Percentiles rank a stretch among this genome's conserved stretches.
Evolutionary conservation across 2,113 vertebrate species (phyloP).

Genomic region (Hiodon tergisus): DNA sequence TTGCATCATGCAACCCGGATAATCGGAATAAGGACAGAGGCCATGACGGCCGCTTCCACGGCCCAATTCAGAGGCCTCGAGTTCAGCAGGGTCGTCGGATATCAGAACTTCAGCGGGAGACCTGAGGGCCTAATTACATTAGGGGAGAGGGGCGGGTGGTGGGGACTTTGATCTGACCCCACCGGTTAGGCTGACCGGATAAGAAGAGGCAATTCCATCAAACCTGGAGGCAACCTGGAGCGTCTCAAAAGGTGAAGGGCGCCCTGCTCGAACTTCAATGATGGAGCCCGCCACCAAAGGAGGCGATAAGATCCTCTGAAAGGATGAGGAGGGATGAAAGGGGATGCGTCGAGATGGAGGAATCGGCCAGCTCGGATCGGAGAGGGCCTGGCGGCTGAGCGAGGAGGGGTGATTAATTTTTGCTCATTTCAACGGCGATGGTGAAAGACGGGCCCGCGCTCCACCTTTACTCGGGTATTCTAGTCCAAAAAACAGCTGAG

Average conservation of each 20-base stretch:
- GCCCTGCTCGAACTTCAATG: slow-evolving; percentile 2
- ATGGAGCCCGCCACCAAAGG: not conserved
- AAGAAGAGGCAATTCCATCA: slow-evolving; percentile 26
- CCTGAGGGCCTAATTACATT: slow-evolving; percentile 24
- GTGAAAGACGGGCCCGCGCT: too few species aligned
- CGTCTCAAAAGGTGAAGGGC: slow-evolving; percentile 1
- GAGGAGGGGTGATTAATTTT: too few species aligned
- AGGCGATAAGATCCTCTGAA: not conserved
- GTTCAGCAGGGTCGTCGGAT: not conserved
- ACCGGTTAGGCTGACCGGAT: slow-evolving; percentile 21
- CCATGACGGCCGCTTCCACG: not conserved
- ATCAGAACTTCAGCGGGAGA: slow-evolving; percentile 33
- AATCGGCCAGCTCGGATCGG: not conserved
- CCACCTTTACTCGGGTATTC: too few species aligned
- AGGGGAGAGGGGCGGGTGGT: not conserved
- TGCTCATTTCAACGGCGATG: too few species aligned
- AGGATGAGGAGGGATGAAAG: not conserved
- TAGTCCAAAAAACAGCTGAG: too few species aligned
- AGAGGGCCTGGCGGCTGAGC: too few species aligned
- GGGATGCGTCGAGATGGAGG: not conserved
- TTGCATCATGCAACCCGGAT: too few species aligned
- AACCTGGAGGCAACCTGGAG: not conserved
- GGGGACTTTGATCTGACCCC: slow-evolving; percentile 24
- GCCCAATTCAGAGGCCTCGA: slow-evolving; percentile 9
- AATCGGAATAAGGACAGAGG: not conserved